Base-by-base conservation (phyloP, 2,797 vertebrate species). In the Lepidocolaptes lacrymiger region DNA sequence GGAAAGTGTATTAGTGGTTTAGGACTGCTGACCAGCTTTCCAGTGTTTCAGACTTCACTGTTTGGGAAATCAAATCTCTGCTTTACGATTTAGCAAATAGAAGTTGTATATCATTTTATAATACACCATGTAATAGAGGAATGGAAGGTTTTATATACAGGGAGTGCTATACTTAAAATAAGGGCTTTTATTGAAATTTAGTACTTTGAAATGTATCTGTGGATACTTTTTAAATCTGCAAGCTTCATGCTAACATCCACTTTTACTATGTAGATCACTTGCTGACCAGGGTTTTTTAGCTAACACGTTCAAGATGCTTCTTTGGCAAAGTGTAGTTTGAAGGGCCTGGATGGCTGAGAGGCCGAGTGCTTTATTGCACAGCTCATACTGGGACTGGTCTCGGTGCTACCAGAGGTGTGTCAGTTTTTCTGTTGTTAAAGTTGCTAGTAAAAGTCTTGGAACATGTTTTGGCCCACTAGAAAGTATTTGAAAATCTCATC, bases 391-490 rank as follows among this genome's bases (percentile, higher is more conserved):
- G 74, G 84, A 7, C 56, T 67, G 67, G 23, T 76, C 67, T 64
- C 44, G 7, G 6, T 19, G 85, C 90, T 84, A 69, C 85, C 86
- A 88, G 63, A 61, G 85, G 80, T 7, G 2, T 91, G 90, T 55
- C 90, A 37, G 28, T 24, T 78, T 67, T 89, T 89, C 87, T 95
- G 48, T 48, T 90, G 43, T 64, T 93, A 23, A 59, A 79, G 63
- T 61, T 79, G 59, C 59, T 94, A 49, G 88, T 89, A 92, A 77
- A 85, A 91, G 74, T 74, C 92, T 81, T 89, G 61, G 74, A 92
- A 30, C 15, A 1, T 84, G 30, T 94, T 91, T 87, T 94, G 84
- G 83, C 80, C 92, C 87, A 19, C 88, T 73, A 66, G 80, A 93
- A 93, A 90, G 52, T 69, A 52, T 52, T 95, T 86, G 69, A 86